Conservation (phyloP, 2,888 invertebrate genomes). For the Pardosa pseudoannulata region DNA sequence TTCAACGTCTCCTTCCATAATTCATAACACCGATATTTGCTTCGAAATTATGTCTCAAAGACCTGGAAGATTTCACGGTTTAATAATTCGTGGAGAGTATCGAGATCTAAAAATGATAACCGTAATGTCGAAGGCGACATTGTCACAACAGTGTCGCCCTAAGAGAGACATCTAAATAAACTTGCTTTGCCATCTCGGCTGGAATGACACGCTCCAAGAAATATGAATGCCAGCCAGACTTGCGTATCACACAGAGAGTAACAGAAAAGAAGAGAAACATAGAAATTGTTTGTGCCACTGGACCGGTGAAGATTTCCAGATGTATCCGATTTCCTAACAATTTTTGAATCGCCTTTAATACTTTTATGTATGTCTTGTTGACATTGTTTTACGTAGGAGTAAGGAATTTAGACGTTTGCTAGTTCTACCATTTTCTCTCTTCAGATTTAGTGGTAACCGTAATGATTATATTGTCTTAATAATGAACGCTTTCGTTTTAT, state of each 20-base stretch:
- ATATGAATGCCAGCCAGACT: conserved; percentile 23
- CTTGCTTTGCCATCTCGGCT: not conserved
- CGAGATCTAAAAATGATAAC: not conserved
- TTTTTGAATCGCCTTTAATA: not conserved
- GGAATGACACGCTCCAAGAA: conserved; percentile 1
- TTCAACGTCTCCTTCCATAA: too few relatives aligned
- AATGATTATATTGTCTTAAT: too few relatives aligned
- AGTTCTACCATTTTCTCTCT: too few relatives aligned
- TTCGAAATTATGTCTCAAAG: too few relatives aligned
- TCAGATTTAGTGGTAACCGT: too few relatives aligned
- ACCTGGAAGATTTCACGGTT: not conserved
- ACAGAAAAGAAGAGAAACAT: too few relatives aligned
- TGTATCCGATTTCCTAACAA: conserved; percentile 7
- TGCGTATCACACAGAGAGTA: conserved; percentile 9
- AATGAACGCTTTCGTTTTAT: too few relatives aligned
- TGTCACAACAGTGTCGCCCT: not conserved
- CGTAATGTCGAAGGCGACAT: not conserved
- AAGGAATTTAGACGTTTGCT: too few relatives aligned
- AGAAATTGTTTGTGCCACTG: conserved; percentile 18
- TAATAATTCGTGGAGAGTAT: not conserved
- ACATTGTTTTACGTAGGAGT: too few relatives aligned
- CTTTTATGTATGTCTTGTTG: not conserved
- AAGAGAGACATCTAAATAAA: not conserved
- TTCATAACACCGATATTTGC: too few relatives aligned
- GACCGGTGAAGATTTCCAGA: conserved; percentile 1